Base-by-base conservation (phyloP, 2,113 vertebrate species). In the Cairina moschata region DNA sequence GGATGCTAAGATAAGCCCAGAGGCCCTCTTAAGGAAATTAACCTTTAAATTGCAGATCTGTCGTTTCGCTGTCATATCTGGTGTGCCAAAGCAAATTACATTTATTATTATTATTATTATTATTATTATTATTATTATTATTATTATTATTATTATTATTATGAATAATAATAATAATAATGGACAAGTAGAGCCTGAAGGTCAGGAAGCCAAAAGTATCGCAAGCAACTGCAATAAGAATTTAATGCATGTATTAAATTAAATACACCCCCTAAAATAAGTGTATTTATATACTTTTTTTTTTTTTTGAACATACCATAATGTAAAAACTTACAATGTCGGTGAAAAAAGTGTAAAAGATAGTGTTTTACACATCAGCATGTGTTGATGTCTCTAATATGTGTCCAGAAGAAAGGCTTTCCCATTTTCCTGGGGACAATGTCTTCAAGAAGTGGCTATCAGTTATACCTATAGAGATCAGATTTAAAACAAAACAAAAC, bases 351-450 rank as follows among this genome's bases (percentile, higher is more conserved):
- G 11, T 40, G 38, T 40, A 40, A 93, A 77, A 25, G 59, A 88
- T 31, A 72, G 44, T 80, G 15, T 52, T 48, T 48, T 48, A 48
- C 46, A 48, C 46, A 48, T 48, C 46, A 48, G 11, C 20, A 48
- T 67, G 56, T 62, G 54, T n/a, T 92, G 83, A 92, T 96, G 74
- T 54, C 42, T 58, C 23, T 91, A 94, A 84, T 31, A 86, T 28
- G 40, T 79, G 82, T 95, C 77, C 77, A 65, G 34, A 93, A 60
- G 38, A 54, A 67, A 92, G 20, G 28, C 42, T 82, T 96, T 93
- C 25, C 26, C 40, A 72, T 18, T 75, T 90, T 67, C 32, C 18
- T 38, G 11, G 8, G 42, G 14, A 80, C 77, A 66, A 58, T 7
- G 36, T 4, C 26, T 62, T 55, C 8, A 31, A 0, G 8, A 77